A percentile compares a stretch with the other conserved stretches of the same genome.
Conservation (phyloP, 2,113 vertebrate species). For the Corydoras sp. region DNA sequence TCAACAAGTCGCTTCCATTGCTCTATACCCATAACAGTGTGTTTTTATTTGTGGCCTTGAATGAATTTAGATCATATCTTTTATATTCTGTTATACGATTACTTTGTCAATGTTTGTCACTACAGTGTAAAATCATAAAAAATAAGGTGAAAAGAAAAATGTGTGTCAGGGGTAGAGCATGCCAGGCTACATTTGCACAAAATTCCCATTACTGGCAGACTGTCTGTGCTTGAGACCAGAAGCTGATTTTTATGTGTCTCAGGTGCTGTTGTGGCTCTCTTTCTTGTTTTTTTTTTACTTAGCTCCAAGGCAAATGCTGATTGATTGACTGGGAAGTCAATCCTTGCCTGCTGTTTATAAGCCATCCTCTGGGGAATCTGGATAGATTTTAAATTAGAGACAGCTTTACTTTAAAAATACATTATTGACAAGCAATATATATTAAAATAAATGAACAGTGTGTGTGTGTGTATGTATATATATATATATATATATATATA, state of each 20-base stretch:
- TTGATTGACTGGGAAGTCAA: constrained; percentile 50
- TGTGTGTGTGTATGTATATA: not conserved
- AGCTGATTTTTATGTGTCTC: constrained; percentile 33
- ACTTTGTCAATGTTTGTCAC: constrained; percentile 5
- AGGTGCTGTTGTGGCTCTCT: constrained; percentile 17
- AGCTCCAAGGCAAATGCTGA: constrained; percentile 38
- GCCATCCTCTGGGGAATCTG: constrained; percentile 39
- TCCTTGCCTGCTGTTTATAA: constrained; percentile 46
- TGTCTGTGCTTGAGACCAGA: constrained; percentile 18
- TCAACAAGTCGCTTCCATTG: not conserved
- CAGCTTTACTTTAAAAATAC: constrained; percentile 51
- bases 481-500: no score
- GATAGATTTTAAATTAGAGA: constrained; percentile 57
- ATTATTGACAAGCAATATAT: constrained; percentile 49
- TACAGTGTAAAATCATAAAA: constrained; percentile 25
- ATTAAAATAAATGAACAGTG: constrained; percentile 28
- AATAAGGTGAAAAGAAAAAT: not conserved
- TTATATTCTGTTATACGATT: not conserved
- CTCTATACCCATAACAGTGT: not conserved
- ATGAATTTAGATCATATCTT: not conserved
- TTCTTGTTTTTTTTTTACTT: constrained; percentile 22
- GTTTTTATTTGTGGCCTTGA: not conserved
- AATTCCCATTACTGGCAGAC: constrained; percentile 26
- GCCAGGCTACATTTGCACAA: constrained; percentile 35
- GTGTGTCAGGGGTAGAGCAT: not conserved